phyloP scores from a whole-genome alignment of 2,797 vertebrate species.

The Eulemur albifrons region DNA sequence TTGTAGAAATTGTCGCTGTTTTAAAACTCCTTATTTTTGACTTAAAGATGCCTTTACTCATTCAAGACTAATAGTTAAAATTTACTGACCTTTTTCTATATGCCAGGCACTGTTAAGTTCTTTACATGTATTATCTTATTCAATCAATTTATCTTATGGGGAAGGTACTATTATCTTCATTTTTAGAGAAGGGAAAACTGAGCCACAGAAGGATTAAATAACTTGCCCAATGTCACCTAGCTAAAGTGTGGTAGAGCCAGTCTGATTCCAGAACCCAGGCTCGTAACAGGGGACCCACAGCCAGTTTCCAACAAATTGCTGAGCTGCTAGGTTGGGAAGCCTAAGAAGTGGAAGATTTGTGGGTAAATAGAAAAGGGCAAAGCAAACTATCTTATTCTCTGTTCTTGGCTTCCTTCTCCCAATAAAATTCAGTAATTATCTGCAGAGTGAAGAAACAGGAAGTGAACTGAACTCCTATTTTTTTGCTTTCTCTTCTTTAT shows the following conservation, averaged over 20 bases:
- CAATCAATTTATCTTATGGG: neutral
- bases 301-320: neutral
- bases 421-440: neutral
- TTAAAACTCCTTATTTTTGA: neutral
- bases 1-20: slow-evolving; percentile 16
- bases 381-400: neutral
- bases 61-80: neutral
- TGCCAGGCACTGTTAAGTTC: neutral
- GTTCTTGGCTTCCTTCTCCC: neutral
- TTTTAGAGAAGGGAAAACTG: neutral
- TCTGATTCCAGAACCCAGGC: neutral
- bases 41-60: neutral
- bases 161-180: neutral
- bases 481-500: slow-evolving; percentile 22
- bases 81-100: neutral
- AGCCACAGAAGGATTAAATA: neutral
- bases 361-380: slow-evolving; percentile 17
- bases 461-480: neutral
- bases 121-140: slow-evolving; percentile 4
- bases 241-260: neutral
- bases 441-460: slow-evolving; percentile 40
- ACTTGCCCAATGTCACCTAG: neutral
- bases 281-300: neutral
- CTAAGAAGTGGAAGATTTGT: slow-evolving; percentile 28
- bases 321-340: neutral